Base-by-base conservation (phyloP, 2,113 vertebrate species). In the Laterallus jamaicensis region DNA sequence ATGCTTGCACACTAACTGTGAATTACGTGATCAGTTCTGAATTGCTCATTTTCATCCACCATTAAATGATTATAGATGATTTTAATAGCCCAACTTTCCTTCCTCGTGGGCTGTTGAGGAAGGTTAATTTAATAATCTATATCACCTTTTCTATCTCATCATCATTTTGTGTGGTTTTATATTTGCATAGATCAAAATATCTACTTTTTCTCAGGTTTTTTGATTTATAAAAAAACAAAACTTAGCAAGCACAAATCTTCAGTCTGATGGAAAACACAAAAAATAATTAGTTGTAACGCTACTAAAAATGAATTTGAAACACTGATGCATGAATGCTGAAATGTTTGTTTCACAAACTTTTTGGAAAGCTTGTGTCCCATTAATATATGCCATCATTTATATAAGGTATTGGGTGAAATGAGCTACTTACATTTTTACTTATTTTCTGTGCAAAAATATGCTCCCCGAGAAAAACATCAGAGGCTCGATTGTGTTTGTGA, bases 141-240 rank as follows among this genome's bases (percentile, higher is more conserved):
- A 49, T 79, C 22, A 35, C 28, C 25, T 79, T 92, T 96, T 76
- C 66, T 35, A 16, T 75, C n/a, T 91, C 15, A 54, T 92, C 21
- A 87, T 73, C 0, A 12, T 83, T 88, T 96, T 74, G 6, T 78
- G 18, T 74, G 68, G 40, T 77, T 86, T 79, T 88, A 26, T 83
- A 60, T 92, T 96, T 92, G 56, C 40, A 49, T 50, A 68, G 35
- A 67, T 73, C 9, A 77, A 95, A 95, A 84, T 49, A 90, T 16
- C 19, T 20, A 31, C 18, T 54, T 64, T 82, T 75, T 31, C 9
- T 84, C 31, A 58, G 22, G 31, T 86, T 79, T 52, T 88, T 67
- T 73, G 32, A 54, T 92, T 82, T 68, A 39, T 2, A 3, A 75
- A 63, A 47, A 5, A 5, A 9, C 3, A 3, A 50, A 59, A 73